Percentiles rank a stretch among this genome's conserved stretches.
Conservation (phyloP, 2,797 vertebrate species). For the Gallinago stenura region DNA sequence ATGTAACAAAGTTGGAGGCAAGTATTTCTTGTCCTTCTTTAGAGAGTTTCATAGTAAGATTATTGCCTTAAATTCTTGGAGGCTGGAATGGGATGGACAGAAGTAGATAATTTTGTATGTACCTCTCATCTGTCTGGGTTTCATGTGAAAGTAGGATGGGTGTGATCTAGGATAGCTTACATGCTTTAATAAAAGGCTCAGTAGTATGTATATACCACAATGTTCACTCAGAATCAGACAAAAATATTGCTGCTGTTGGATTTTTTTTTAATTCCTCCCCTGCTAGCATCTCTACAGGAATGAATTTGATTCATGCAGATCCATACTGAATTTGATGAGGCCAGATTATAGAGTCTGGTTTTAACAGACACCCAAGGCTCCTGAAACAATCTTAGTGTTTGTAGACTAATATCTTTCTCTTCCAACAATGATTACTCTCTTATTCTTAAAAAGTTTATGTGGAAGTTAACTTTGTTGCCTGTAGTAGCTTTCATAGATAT, state of each 20-base stretch:
- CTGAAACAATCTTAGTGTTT: neutral
- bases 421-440: neutral
- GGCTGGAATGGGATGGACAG: neutral
- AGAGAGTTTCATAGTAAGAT: neutral
- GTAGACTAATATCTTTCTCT: neutral
- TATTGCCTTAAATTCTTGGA: neutral
- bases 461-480: neutral
- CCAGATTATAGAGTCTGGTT: neutral
- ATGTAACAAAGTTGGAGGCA: neutral
- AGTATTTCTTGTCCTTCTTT: neutral
- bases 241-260: neutral
- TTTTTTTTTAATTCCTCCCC: neutral
- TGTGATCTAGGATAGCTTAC: neutral
- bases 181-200: neutral
- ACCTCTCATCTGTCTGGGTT: neutral
- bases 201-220: rapidly evolving
- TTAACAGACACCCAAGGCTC: neutral
- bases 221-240: neutral
- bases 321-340: neutral
- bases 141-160: neutral
- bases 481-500: neutral
- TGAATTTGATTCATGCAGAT: neutral
- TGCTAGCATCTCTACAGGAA: neutral
- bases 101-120: neutral
- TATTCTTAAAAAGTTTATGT: neutral